phyloP scores from a whole-genome alignment of 2,888 invertebrate species.

The Hyalella azteca region DNA sequence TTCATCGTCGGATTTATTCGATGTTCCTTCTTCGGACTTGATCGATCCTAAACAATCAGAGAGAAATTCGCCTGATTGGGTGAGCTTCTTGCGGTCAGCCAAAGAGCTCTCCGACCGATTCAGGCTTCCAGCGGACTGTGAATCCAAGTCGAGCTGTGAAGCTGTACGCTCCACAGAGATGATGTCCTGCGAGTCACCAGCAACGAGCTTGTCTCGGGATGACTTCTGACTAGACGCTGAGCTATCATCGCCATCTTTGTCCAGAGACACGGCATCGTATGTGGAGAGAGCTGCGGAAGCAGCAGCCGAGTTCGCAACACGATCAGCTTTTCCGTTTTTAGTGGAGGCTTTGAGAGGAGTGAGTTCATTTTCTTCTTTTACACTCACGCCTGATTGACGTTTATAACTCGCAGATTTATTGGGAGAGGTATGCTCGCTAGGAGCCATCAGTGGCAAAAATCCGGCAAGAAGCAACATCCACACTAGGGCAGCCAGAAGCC shows the following conservation, averaged over 20 bases:
- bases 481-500: conserved; percentile 34
- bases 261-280: not conserved
- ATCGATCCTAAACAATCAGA: conserved; percentile 9
- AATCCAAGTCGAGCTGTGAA: not conserved
- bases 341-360: conserved; percentile 6
- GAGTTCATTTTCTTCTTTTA: conserved; percentile 26
- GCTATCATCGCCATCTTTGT: not conserved
- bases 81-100: not conserved
- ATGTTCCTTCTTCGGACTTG: too few relatives aligned
- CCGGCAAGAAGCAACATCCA: conserved; percentile 16
- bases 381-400: conserved; percentile 29
- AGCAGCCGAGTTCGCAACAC: not conserved
- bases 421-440: not conserved
- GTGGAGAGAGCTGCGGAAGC: not conserved
- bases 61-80: conserved; percentile 23
- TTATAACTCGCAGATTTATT: not conserved
- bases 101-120: not conserved
- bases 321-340: not conserved
- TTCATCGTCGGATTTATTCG: conserved; percentile 22
- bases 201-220: not conserved
- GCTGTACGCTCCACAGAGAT: not conserved
- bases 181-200: conserved; percentile 24
- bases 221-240: not conserved
- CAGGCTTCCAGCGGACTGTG: not conserved
- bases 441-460: conserved; percentile 33